Conservation (phyloP, 2,888 invertebrate genomes). For the Pemphredon lugubris region DNA sequence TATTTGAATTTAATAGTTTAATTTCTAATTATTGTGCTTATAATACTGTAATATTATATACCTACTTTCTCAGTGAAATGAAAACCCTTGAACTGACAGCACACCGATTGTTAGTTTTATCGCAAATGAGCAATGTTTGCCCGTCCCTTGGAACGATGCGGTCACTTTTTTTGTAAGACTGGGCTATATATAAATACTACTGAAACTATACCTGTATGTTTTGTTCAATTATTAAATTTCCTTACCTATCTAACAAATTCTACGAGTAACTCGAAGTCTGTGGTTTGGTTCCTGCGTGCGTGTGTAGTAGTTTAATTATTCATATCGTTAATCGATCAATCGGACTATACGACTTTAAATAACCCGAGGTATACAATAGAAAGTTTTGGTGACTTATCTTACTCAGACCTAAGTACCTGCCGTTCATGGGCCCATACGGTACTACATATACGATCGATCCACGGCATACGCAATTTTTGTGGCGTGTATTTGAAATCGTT, state of each 20-base stretch:
- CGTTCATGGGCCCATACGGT: conserved; percentile 32
- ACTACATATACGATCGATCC: conserved; percentile 27
- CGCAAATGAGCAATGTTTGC: conserved; percentile 78
- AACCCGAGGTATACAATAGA: conserved; percentile 18
- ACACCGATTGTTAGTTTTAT: conserved; percentile 79
- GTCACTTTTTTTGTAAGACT: conserved; percentile 81
- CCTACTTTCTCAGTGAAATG: conserved; percentile 79
- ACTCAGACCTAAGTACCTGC: conserved; percentile 40
- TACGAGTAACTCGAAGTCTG: conserved; percentile 68
- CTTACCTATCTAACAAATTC: conserved; percentile 71
- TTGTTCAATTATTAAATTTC: conserved; percentile 77
- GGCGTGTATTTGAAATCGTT: conserved; percentile 12
- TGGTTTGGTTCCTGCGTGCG: conserved; percentile 65
- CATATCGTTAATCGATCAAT: conserved; percentile 63
- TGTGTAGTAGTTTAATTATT: conserved; percentile 65
- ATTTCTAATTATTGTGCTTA: conserved; percentile 80
- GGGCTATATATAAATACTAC: conserved; percentile 81
- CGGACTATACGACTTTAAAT: conserved; percentile 46
- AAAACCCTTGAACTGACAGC: conserved; percentile 75
- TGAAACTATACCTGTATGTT: conserved; percentile 78
- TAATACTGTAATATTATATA: conserved; percentile 77
- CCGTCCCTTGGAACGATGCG: conserved; percentile 80
- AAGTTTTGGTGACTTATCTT: conserved; percentile 28
- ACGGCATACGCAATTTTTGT: conserved; percentile 23
- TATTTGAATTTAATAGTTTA: conserved; percentile 80